These are phyloP conservation scores for Drosophila fungiperda DNA, from an alignment of 2,888 invertebrate species.

Conservation along the genomic window DNA sequence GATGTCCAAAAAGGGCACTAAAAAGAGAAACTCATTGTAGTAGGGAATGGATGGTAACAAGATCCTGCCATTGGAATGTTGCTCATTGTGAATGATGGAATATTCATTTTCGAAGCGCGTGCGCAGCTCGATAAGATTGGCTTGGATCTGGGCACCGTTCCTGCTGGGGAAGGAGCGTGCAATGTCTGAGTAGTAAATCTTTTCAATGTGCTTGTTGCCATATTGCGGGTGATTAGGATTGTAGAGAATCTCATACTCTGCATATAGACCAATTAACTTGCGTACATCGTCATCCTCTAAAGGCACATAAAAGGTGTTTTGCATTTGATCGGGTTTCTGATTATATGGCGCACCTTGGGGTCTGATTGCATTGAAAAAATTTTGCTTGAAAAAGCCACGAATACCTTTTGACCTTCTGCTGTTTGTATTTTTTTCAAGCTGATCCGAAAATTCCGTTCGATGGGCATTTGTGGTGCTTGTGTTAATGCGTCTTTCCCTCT, in stretches of 20 bases:
- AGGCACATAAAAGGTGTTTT: background rate
- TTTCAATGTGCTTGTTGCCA: constrained; percentile 42
- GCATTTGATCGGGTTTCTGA: background rate
- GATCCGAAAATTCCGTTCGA: background rate
- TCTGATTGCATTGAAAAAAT: constrained; percentile 1
- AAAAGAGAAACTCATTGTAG: constrained; percentile 61
- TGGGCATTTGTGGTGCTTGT: background rate
- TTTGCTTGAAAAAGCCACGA: constrained; percentile 21
- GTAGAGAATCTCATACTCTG: constrained; percentile 49
- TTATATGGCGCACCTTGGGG: background rate
- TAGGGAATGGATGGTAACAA: constrained; percentile 46
- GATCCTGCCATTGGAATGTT: constrained; percentile 4
- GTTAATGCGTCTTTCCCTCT: background rate
- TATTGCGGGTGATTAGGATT: constrained; percentile 46
- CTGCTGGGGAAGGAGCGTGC: constrained; percentile 33
- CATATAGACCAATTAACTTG: constrained; percentile 47
- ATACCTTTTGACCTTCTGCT: constrained; percentile 4
- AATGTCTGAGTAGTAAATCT: constrained; percentile 52
- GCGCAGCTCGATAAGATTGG: constrained; percentile 31
- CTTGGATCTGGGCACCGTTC: constrained; percentile 28
- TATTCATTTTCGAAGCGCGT: constrained; percentile 54
- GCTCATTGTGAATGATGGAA: constrained; percentile 36
- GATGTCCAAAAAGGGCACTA: constrained; percentile 43
- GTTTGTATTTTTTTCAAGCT: background rate
- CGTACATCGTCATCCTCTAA: constrained; percentile 37